phyloP scores from a whole-genome alignment of 2,888 invertebrate genomes.

The Pecten maximus region DNA sequence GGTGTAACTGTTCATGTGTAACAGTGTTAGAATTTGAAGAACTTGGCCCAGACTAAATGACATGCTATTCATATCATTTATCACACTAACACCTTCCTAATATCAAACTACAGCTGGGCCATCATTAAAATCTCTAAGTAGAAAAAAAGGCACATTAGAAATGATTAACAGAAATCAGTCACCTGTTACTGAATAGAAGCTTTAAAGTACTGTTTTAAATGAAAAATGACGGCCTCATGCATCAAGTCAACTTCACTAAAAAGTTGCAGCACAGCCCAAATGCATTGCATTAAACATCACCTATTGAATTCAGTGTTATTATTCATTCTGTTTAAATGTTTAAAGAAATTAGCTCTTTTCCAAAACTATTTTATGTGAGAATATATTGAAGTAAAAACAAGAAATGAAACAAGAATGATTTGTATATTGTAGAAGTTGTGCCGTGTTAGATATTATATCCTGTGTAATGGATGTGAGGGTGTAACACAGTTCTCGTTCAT shows the following conservation, averaged over 20 bases:
- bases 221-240: no score
- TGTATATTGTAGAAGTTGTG: not conserved
- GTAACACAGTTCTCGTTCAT: not conserved
- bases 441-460: not conserved
- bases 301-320: not conserved
- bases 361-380: not conserved
- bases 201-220: no score
- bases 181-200: no score
- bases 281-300: not conserved
- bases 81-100: no score
- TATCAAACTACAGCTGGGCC: no score
- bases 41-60: no score
- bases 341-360: not conserved
- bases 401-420: not conserved
- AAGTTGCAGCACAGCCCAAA: not conserved
- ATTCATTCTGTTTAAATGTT: not conserved
- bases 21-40: no score
- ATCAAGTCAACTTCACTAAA: not conserved
- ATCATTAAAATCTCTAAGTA: no score
- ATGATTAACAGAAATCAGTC: no score
- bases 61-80: no score
- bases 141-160: no score
- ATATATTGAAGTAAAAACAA: not conserved
- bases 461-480: constrained; percentile 5
- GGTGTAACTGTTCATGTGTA: no score